phyloP scores from a whole-genome alignment of 2,888 invertebrate genomes.

The Adineta ricciae region DNA sequence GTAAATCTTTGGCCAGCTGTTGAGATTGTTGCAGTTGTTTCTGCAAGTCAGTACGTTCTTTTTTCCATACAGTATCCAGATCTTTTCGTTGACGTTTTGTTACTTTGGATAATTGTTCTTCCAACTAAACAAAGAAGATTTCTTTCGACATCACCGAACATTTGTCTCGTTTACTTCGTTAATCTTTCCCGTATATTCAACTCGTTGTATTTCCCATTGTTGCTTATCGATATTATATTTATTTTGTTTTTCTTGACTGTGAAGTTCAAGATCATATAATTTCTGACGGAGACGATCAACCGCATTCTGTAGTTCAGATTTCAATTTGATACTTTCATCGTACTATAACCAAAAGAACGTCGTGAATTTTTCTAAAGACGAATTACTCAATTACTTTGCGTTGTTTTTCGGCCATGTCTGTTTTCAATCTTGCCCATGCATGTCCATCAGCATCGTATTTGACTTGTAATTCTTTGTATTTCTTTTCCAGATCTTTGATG shows the following conservation, averaged over 20 bases:
- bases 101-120: constrained; percentile 32
- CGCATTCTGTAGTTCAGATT: constrained; percentile 31
- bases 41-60: constrained; percentile 29
- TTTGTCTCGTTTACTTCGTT: constrained; percentile 26
- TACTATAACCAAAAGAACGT: neutral
- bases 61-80: constrained; percentile 29
- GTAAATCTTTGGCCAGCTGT: constrained; percentile 24
- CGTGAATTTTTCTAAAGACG: neutral
- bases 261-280: constrained; percentile 27
- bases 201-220: constrained; percentile 28
- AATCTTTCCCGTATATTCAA: constrained; percentile 20
- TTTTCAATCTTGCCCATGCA: neutral
- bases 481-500: neutral
- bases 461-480: neutral
- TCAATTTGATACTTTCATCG: constrained; percentile 32
- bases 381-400: neutral
- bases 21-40: constrained; percentile 26
- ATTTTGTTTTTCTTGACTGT: constrained; percentile 31
- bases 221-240: constrained; percentile 31
- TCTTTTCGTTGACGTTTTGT: too few species aligned
- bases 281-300: constrained; percentile 32
- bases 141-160: too few species aligned
- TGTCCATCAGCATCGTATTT: constrained; percentile 16
- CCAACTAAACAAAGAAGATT: constrained; percentile 21
- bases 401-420: neutral